These are phyloP conservation scores for Ecliptopera silaceata DNA, from an alignment of 2,888 invertebrate genomes.

Conservation along the genomic window DNA sequence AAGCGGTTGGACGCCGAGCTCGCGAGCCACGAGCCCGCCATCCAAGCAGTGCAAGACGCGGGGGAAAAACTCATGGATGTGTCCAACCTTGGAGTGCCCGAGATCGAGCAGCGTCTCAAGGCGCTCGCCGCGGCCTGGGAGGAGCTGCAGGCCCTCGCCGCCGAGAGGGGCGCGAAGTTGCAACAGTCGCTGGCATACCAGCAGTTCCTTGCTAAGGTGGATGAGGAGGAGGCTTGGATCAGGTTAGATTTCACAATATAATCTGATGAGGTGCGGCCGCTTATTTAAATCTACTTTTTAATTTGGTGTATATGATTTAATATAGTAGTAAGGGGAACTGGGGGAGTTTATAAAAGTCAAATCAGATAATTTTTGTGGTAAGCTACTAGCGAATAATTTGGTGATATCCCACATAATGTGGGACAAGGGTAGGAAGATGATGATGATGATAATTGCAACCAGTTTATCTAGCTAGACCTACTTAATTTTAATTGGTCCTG, in stretches of 20 bases:
- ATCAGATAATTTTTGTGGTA: no score
- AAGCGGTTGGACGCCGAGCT: conserved; percentile 99
- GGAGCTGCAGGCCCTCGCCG: conserved; percentile 94
- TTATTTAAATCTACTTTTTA: no score
- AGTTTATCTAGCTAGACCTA: no score
- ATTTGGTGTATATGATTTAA: no score
- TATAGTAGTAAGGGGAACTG: no score
- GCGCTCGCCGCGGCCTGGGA: conserved; percentile 95
- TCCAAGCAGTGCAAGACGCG: conserved; percentile 90
- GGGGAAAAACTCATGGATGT: conserved; percentile 97
- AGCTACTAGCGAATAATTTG: no score
- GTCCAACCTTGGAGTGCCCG: conserved; percentile 94
- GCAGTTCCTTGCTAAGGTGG: conserved; percentile 98
- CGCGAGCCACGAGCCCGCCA: conserved; percentile 98
- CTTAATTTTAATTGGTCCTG: no score
- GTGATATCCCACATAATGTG: no score
- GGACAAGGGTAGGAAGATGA: no score
- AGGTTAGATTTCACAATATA: conserved; percentile 64
- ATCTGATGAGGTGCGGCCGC: no score
- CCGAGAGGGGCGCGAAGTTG: conserved; percentile 94
- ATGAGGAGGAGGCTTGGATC: conserved; percentile 99
- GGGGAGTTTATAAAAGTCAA: no score
- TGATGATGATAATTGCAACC: no score
- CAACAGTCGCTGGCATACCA: conserved; percentile 99
- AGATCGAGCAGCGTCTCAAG: conserved; percentile 93